These are phyloP conservation scores for Anser cygnoides DNA, from an alignment of 2,113 vertebrate species.

Conservation along the genomic window DNA sequence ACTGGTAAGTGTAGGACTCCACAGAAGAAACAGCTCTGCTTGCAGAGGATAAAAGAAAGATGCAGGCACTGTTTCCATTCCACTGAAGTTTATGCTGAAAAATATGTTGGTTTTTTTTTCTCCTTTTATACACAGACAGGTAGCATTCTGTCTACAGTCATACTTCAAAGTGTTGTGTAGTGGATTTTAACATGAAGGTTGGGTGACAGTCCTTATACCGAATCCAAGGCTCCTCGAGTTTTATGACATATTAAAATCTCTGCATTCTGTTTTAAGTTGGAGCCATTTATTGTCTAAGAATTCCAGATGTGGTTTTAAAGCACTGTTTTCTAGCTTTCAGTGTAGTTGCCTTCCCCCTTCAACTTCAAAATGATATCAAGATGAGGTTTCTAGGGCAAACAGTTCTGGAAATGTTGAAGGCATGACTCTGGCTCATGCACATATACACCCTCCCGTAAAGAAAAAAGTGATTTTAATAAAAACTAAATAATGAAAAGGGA, in stretches of 20 bases:
- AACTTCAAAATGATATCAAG: constrained; percentile 53
- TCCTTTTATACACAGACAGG: not conserved
- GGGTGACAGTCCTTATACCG: not conserved
- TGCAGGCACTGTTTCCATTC: not conserved
- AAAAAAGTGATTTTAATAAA: constrained; percentile 51
- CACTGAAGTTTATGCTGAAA: not conserved
- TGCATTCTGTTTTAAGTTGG: constrained; percentile 22
- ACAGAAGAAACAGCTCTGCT: not conserved
- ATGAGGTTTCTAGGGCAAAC: constrained; percentile 35
- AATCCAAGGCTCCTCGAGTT: constrained; percentile 35
- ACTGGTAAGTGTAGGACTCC: not conserved
- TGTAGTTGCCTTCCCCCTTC: not conserved
- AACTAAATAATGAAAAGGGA: constrained; percentile 32
- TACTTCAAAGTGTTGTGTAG: constrained; percentile 17
- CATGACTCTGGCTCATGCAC: not conserved
- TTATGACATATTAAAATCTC: constrained; percentile 43
- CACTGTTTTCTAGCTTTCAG: constrained; percentile 2
- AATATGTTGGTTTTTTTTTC: not conserved
- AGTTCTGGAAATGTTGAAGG: constrained; percentile 15
- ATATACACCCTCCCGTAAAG: not conserved
- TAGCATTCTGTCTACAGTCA: not conserved
- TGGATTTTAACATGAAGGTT: not conserved
- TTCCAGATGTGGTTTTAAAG: constrained; percentile 63
- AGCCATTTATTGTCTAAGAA: constrained; percentile 45
- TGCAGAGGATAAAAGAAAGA: not conserved